These are phyloP conservation scores for Crocodylus rhombifer DNA, from an alignment of 2,797 vertebrate genomes.

Conservation along the genomic window DNA sequence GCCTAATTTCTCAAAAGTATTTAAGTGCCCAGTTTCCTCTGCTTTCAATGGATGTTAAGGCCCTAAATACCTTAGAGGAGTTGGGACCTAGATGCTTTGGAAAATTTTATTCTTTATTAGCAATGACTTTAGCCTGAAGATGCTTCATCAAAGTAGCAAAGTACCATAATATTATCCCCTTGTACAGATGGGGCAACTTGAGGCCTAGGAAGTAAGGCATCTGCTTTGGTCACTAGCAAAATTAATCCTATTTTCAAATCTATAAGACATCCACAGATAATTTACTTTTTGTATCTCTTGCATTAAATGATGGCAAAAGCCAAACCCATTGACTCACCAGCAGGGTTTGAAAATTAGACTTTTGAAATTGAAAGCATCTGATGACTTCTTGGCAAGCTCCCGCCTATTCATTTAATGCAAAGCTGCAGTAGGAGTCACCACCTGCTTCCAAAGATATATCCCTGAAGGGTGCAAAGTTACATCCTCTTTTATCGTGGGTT, in stretches of 20 bases:
- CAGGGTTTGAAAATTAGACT: background rate
- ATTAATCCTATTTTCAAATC: background rate
- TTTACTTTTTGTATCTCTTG: background rate
- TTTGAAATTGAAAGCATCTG: background rate
- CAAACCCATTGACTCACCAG: background rate
- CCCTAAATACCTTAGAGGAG: background rate
- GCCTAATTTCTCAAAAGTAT: background rate
- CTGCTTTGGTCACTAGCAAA: background rate
- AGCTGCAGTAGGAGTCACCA: background rate
- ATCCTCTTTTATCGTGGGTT: background rate
- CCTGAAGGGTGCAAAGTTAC: background rate
- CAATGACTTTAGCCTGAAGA: background rate
- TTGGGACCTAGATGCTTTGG: background rate
- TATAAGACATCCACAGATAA: background rate
- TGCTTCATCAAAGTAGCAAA: background rate
- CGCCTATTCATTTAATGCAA: background rate
- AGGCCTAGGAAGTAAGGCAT: background rate
- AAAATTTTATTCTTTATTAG: background rate
- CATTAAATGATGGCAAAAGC: background rate
- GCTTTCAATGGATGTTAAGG: background rate
- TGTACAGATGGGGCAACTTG: background rate
- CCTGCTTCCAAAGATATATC: background rate
- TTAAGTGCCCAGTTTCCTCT: background rate
- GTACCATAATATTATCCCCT: background rate
- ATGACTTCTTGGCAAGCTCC: too few species aligned